Evolutionary conservation across 2,113 vertebrate species (phyloP).

Genomic region (Nanorana parkeri): DNA sequence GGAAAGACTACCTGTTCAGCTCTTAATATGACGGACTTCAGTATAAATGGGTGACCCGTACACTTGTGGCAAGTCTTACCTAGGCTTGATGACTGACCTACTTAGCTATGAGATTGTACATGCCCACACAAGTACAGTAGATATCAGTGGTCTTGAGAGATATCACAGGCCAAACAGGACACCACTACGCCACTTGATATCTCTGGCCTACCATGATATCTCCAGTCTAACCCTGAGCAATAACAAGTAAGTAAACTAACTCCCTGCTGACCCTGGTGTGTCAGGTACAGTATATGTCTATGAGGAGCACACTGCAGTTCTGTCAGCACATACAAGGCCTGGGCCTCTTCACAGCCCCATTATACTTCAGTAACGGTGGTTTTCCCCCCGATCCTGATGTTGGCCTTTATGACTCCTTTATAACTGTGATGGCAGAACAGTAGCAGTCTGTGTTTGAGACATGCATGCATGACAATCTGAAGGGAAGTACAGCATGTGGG

Average conservation of each 20-base stretch:
- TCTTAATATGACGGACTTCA: background rate
- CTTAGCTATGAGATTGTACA: background rate
- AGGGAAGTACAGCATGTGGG: conserved; percentile 45
- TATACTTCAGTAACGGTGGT: background rate
- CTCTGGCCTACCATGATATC: conserved; percentile 20
- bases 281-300: conserved; percentile 48
- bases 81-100: background rate
- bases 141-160: conserved; percentile 2
- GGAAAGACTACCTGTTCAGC: too few species aligned
- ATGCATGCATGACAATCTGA: conserved; percentile 28
- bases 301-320: background rate
- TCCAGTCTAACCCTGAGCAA: conserved; percentile 43
- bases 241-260: conserved; percentile 47
- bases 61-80: background rate
- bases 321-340: background rate
- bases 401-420: background rate
- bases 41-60: too few species aligned
- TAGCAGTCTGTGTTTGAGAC: background rate
- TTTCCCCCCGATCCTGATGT: background rate
- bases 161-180: conserved; percentile 1
- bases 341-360: background rate
- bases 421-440: background rate
- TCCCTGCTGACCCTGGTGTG: conserved; percentile 29
- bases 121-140: background rate
- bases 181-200: conserved; percentile 14